Evolutionary conservation across 2,888 invertebrate species (phyloP).

Genomic region (Ophonus ardosiacus): DNA sequence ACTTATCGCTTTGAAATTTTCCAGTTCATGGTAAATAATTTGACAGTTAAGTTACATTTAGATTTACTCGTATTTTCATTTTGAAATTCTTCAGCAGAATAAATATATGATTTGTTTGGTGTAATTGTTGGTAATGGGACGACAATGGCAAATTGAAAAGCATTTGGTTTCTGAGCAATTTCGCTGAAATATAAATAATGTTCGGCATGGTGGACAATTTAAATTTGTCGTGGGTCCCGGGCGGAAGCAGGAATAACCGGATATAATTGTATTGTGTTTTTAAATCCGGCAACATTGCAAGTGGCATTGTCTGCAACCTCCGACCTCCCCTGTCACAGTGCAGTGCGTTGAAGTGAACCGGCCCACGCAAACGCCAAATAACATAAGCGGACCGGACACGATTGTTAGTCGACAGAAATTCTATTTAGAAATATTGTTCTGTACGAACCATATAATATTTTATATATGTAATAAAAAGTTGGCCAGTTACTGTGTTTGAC

Average conservation of each 20-base stretch:
- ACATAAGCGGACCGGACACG: conserved; percentile 29
- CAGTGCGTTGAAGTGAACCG: conserved; percentile 41
- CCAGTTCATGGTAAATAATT: too few relatives aligned
- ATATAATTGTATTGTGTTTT: conserved; percentile 31
- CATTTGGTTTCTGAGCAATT: background rate
- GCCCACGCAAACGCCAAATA: conserved; percentile 12
- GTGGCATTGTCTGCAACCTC: background rate
- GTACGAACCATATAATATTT: conserved; percentile 72
- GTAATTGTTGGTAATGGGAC: background rate
- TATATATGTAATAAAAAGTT: conserved; percentile 71
- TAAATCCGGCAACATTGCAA: conserved; percentile 19
- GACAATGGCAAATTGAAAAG: background rate
- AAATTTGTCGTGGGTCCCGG: conserved; percentile 2
- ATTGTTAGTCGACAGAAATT: conserved; percentile 61
- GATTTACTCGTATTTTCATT: background rate
- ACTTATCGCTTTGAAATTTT: too few relatives aligned
- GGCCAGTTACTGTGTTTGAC: conserved; percentile 72
- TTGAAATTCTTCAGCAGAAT: background rate
- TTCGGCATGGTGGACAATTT: conserved; percentile 23
- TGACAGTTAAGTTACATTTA: too few relatives aligned
- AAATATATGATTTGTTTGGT: background rate
- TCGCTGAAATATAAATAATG: conserved; percentile 7
- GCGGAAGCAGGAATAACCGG: conserved; percentile 21
- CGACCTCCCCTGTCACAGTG: conserved; percentile 7
- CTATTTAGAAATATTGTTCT: conserved; percentile 73